Conservation (phyloP, 2,113 vertebrate species). For the Tringa solitaria region DNA sequence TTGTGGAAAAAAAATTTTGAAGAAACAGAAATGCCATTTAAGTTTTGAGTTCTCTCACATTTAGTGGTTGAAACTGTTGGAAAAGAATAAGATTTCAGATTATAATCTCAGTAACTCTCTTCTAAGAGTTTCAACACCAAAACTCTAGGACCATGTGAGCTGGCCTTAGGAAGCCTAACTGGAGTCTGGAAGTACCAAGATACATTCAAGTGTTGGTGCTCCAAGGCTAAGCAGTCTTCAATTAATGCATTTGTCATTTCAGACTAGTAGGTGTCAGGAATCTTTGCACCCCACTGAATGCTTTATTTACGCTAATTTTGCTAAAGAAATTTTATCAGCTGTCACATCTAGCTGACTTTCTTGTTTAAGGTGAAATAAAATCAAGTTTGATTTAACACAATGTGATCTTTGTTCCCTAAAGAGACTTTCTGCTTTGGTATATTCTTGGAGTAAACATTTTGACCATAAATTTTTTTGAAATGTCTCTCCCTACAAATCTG, state of each 20-base stretch:
- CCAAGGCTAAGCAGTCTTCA: neutral
- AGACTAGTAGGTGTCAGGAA: neutral
- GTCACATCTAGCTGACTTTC: neutral
- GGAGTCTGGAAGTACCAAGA: neutral
- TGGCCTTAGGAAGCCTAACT: neutral
- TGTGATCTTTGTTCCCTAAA: neutral
- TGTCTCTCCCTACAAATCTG: neutral
- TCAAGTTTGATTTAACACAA: neutral
- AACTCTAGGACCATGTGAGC: neutral
- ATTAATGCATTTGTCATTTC: neutral
- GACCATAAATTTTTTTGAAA: neutral
- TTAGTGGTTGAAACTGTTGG: neutral
- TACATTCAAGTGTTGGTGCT: neutral
- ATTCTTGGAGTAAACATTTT: neutral
- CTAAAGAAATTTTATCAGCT: neutral
- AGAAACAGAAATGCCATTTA: neutral
- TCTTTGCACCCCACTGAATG: neutral
- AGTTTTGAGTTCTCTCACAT: neutral
- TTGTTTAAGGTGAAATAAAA: neutral
- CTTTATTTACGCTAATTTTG: too few species aligned
- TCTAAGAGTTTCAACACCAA: neutral
- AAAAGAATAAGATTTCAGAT: neutral
- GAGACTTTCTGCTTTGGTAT: neutral
- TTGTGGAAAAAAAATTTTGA: neutral
- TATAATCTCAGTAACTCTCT: neutral